These are phyloP conservation scores for Drosophila jambulina DNA, from an alignment of 1,140 invertebrate genomes.

Conservation along the genomic window DNA sequence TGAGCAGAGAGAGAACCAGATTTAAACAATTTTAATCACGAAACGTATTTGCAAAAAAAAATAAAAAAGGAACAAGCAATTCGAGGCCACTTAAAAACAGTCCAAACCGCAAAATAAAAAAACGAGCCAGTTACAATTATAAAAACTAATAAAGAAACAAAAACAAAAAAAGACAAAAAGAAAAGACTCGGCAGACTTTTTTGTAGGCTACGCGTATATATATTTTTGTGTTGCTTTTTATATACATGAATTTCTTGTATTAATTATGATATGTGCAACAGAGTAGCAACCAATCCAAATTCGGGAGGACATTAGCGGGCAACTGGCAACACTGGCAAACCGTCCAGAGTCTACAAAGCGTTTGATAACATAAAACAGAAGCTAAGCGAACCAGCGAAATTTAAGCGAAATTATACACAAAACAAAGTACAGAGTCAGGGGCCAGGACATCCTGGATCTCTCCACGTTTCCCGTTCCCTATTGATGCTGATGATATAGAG, in stretches of 20 bases:
- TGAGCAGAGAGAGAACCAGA: slow-evolving; percentile 29
- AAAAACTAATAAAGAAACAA: slow-evolving; percentile 15
- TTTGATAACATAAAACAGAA: slow-evolving; percentile 56
- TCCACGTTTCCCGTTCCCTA: slow-evolving; percentile 9
- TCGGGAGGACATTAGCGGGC: slow-evolving; percentile 16
- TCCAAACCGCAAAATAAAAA: slow-evolving; percentile 50
- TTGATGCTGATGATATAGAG: neutral
- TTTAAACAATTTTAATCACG: slow-evolving; percentile 41
- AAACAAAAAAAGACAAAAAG: slow-evolving; percentile 9
- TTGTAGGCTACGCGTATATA: slow-evolving; percentile 66
- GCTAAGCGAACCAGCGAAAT: slow-evolving; percentile 28
- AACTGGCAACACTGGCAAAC: slow-evolving; percentile 69
- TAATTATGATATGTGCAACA: slow-evolving; percentile 15
- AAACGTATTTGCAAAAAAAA: slow-evolving; percentile 22
- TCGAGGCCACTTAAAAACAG: slow-evolving; percentile 61
- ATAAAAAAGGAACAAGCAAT: slow-evolving; percentile 38
- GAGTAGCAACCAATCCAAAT: slow-evolving; percentile 35
- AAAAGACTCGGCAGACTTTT: slow-evolving; percentile 60
- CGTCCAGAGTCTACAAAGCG: slow-evolving; percentile 79
- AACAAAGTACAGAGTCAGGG: slow-evolving; percentile 13
- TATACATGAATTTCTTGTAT: slow-evolving; percentile 42
- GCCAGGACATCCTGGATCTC: slow-evolving; percentile 19
- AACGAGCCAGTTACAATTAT: slow-evolving; percentile 49
- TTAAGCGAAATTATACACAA: slow-evolving; percentile 44
- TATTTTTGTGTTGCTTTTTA: slow-evolving; percentile 81